Evolutionary conservation across 2,113 vertebrate species (phyloP).

Genomic region (Mastomys natalensis): DNA sequence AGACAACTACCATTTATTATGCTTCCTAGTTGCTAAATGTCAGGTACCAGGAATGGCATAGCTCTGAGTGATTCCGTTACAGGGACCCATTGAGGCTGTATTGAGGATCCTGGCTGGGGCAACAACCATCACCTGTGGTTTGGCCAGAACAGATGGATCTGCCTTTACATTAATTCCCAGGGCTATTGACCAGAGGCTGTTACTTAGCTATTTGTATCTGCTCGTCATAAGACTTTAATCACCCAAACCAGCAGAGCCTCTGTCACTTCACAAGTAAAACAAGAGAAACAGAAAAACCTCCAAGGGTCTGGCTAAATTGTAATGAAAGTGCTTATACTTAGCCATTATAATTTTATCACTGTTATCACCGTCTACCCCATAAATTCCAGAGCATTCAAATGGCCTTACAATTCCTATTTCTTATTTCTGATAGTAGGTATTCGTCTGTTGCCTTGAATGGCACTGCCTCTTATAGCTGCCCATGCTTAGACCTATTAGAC

Average conservation of each 20-base stretch:
- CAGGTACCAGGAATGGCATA: not conserved
- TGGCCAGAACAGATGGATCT: too few species aligned
- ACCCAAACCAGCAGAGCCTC: not conserved
- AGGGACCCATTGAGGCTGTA: not conserved
- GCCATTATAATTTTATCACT: not conserved
- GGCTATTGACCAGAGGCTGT: not conserved
- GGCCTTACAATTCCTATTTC: too few species aligned
- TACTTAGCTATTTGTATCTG: rapidly evolving
- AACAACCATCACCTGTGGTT: not conserved
- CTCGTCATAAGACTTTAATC: not conserved
- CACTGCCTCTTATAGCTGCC: not conserved
- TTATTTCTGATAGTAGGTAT: not conserved
- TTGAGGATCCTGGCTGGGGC: not conserved
- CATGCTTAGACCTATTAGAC: not conserved
- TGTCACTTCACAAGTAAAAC: not conserved
- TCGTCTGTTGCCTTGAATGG: not conserved
- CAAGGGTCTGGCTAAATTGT: not conserved
- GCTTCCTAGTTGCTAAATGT: not conserved
- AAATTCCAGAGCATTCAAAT: not conserved
- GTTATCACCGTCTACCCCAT: not conserved
- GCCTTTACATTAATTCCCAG: not conserved
- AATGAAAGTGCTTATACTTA: not conserved
- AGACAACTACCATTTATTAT: not conserved
- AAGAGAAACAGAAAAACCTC: not conserved
- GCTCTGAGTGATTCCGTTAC: not conserved